Percentiles rank a stretch among this genome's conserved stretches.
Evolutionary conservation across 2,888 invertebrate species (phyloP).

Genomic region (Frankliniella intonsa): DNA sequence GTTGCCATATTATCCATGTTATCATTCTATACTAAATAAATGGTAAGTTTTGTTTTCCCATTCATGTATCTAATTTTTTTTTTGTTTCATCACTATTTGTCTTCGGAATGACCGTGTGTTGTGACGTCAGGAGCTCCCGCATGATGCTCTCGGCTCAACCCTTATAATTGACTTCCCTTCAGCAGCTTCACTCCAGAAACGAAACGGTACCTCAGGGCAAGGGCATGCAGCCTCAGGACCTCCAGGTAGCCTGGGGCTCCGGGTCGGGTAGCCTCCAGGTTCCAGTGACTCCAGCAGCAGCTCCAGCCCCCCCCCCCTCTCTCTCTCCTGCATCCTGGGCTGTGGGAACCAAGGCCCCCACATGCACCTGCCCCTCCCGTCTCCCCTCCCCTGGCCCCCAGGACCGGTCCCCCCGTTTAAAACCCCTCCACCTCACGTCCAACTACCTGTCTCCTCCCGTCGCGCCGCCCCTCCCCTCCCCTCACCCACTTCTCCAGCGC

Average conservation of each 20-base stretch:
- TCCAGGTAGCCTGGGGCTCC: background rate
- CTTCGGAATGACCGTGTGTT: no score
- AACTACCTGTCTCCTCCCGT: background rate
- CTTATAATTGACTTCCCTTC: no score
- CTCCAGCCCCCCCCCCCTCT: background rate
- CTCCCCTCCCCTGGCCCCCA: background rate
- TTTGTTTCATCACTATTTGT: no score
- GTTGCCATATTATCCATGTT: no score
- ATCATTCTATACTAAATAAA: no score
- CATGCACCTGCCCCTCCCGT: background rate
- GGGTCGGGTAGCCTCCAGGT: background rate
- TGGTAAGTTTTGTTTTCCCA: no score
- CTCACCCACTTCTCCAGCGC: background rate
- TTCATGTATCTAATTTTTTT: no score
- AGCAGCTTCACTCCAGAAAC: background rate
- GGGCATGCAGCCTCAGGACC: background rate
- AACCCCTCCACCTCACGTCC: background rate
- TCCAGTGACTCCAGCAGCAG: background rate
- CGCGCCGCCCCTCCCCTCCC: background rate
- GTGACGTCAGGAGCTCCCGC: no score
- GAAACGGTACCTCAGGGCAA: background rate
- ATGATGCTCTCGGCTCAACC: no score
- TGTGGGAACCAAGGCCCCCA: conserved; percentile 13
- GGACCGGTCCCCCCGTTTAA: background rate
- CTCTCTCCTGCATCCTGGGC: background rate